Evolutionary conservation across 37 sponge, comb jelly and placozoan species (phyloP).

Genomic region (Haliclona indistincta): DNA sequence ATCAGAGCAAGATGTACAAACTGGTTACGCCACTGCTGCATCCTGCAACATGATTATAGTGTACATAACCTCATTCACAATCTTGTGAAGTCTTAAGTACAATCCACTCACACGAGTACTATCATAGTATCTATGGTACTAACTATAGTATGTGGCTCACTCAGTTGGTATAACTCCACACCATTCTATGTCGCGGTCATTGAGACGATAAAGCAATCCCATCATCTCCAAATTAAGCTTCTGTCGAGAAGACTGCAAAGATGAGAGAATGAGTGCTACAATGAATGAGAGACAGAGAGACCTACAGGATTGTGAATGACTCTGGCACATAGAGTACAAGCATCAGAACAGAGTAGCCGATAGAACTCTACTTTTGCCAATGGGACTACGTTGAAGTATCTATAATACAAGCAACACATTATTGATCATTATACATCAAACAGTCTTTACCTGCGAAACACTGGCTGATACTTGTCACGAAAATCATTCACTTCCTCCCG

Average conservation of each 20-base stretch:
- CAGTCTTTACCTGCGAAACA: constrained; percentile 51
- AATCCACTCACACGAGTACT: too few relatives aligned
- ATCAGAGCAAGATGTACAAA: constrained; percentile 57
- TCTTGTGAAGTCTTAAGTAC: too few relatives aligned
- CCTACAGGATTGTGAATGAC: constrained; percentile 49
- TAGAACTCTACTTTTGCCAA: constrained; percentile 75
- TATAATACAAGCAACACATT: neutral
- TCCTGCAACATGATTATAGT: constrained; percentile 8
- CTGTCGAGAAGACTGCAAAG: constrained; percentile 42
- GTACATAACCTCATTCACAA: too few relatives aligned
- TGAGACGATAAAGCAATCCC: constrained; percentile 73
- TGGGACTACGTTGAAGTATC: constrained; percentile 68
- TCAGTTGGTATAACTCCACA: constrained; percentile 50
- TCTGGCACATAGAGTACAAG: constrained; percentile 36
- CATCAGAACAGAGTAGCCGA: constrained; percentile 57
- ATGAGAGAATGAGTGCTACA: neutral
- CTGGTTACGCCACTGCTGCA: constrained; percentile 71
- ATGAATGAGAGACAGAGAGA: neutral
- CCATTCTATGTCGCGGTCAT: constrained; percentile 77
- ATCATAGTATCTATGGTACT: neutral
- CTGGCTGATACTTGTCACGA: constrained; percentile 64
- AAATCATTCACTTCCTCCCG: constrained; percentile 62
- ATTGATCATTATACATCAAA: neutral
- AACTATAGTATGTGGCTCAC: constrained; percentile 19
- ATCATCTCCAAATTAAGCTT: constrained; percentile 60